Conservation (phyloP, 2,888 invertebrate genomes). For the Rhogogaster chlorosoma region DNA sequence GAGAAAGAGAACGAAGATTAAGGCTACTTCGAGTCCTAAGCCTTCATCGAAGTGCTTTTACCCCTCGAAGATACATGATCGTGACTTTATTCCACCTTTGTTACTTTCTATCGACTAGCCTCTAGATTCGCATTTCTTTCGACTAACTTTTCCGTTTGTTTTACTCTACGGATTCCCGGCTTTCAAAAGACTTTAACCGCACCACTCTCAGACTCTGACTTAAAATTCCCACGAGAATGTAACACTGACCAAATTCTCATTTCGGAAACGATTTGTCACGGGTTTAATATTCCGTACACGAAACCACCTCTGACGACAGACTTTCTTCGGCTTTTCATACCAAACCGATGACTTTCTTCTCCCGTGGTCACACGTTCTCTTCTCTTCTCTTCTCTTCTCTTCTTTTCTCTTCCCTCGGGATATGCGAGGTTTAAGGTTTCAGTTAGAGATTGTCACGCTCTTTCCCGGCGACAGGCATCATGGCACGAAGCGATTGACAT, state of each 20-base stretch:
- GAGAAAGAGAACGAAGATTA: background rate
- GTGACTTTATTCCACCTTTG: background rate
- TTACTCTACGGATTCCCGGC: background rate
- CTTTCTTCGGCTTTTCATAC: background rate
- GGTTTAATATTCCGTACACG: conserved; percentile 32
- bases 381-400: background rate
- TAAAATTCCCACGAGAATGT: background rate
- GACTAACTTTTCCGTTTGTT: background rate
- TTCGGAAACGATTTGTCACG: conserved; percentile 42
- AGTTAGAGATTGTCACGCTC: conserved; percentile 31
- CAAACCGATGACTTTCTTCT: conserved; percentile 5
- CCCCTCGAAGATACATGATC: background rate
- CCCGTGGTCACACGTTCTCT: background rate
- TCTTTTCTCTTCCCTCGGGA: background rate
- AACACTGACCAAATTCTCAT: background rate
- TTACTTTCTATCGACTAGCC: background rate
- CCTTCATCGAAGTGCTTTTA: background rate
- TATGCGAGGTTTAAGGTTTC: conserved; percentile 19
- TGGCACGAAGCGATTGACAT: conserved; percentile 19
- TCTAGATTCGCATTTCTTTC: background rate
- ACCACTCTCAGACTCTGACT: background rate
- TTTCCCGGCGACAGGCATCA: background rate
- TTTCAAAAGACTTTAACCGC: background rate
- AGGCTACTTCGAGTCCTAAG: background rate
- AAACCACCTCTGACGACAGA: background rate